Evolutionary conservation across 2,888 invertebrate genomes (phyloP).

Genomic region (Xanthia icteritia): DNA sequence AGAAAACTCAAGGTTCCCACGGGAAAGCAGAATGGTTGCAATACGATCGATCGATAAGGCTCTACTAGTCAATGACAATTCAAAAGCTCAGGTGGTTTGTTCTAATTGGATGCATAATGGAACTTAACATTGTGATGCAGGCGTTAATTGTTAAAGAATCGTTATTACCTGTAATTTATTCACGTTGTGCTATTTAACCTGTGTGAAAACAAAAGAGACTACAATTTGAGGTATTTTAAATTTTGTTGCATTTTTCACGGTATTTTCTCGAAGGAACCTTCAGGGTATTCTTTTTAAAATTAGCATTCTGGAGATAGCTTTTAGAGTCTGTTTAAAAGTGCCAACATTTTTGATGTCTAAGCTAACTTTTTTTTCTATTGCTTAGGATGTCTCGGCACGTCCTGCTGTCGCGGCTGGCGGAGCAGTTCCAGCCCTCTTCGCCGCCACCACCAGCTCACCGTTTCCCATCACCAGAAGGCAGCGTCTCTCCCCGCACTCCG

Average conservation of each 20-base stretch:
- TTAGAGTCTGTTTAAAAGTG: not conserved
- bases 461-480: conserved; percentile 85
- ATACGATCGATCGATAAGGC: conserved; percentile 61
- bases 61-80: conserved; percentile 57
- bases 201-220: conserved; percentile 28
- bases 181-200: conserved; percentile 27
- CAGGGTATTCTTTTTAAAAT: not conserved
- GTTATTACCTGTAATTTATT: conserved; percentile 33
- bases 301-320: not conserved
- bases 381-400: conserved; percentile 87
- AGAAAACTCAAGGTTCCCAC: conserved; percentile 60
- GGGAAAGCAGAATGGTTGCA: conserved; percentile 58
- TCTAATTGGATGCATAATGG: conserved; percentile 53
- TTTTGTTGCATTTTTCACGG: not conserved
- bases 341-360: not conserved
- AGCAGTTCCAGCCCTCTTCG: conserved; percentile 85
- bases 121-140: conserved; percentile 36
- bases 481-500: conserved; percentile 82
- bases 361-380: conserved; percentile 11
- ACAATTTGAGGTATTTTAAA: not conserved
- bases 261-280: conserved; percentile 2
- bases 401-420: conserved; percentile 86
- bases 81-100: conserved; percentile 48
- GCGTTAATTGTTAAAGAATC: conserved; percentile 44
- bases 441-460: conserved; percentile 82